phyloP scores from a whole-genome alignment of 2,113 vertebrate genomes.

The Anhinga anhinga region DNA sequence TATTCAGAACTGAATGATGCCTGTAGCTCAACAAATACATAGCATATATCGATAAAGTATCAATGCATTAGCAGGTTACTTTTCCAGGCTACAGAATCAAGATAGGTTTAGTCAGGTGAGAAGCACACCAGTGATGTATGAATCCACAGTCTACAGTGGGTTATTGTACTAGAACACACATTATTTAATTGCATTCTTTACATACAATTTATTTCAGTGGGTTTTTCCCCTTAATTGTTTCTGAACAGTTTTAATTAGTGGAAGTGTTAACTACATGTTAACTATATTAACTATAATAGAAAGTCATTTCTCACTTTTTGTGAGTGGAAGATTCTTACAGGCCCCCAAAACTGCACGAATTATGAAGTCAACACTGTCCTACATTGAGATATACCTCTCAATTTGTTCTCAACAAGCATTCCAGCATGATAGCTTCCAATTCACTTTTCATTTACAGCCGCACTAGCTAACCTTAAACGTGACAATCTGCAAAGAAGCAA shows the following conservation, averaged over 20 bases:
- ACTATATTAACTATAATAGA: background rate
- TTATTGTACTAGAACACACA: background rate
- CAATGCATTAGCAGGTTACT: background rate
- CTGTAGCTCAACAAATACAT: background rate
- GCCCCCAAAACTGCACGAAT: background rate
- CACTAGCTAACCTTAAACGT: background rate
- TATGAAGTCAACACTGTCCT: background rate
- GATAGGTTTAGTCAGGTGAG: background rate
- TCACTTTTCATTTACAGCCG: background rate
- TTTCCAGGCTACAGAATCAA: background rate
- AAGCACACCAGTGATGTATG: background rate
- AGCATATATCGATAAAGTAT: background rate
- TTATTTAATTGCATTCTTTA: background rate
- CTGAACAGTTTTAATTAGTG: background rate
- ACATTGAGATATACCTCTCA: background rate
- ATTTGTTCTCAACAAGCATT: background rate
- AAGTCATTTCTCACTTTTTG: background rate
- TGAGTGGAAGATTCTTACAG: background rate
- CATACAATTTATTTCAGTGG: background rate
- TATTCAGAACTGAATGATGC: background rate
- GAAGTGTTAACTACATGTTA: background rate
- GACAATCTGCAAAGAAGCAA: background rate
- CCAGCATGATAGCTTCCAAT: background rate
- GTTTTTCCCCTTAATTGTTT: background rate
- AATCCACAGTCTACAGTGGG: background rate